Evolutionary conservation across 2,797 vertebrate genomes (phyloP), one percentile per base, ranked within the genome.

Genomic region (Rhadinocentrus ornatus): DNA sequence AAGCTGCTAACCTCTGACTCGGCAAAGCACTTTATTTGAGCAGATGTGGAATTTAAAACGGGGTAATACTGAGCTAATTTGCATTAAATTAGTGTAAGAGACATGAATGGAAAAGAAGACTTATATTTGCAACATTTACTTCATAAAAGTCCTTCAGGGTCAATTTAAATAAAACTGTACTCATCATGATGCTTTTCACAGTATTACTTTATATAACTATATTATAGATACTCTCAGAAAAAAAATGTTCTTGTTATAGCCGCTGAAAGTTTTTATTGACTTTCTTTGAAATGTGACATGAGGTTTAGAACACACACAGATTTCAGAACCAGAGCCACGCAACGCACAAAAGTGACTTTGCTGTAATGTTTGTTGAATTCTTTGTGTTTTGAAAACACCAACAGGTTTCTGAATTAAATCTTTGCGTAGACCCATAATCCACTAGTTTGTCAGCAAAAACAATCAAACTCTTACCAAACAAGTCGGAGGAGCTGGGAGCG

Each of bases 231-330:
- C 63, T 16, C 27, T 34, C 15, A 16, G 50, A 73, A 60, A 66
- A 60, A 66, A 62, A 64, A 1, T 31, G 72, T 80, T 27, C 66
- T 55, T 35, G 6, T 52, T 68, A 13, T n/a, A 44, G 39, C 62
- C 71, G 75, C 67, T 71, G 75, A 75, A 72, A 81, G 68, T 57
- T 69, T 73, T 79, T 69, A 85, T 76, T 81, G 84, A 82, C 80
- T 83, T 83, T 68, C 64, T 59, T 78, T 68, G 54, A 41, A 69
- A 64, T 71, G 37, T 44, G 70, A 77, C 66, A 79, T 54, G 24
- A 66, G 70, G 78, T 73, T 44, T 44, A 76, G 75, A 86, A 80
- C 78, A 86, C 66, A 82, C 41, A 70, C 57, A 44, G 13, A 68
- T 75, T 73, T 48, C 41, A 65, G 65, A 35, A 54, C 12, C 37